phyloP scores from a whole-genome alignment of 2,113 vertebrate species.

The Haplotaxodon microlepis region DNA sequence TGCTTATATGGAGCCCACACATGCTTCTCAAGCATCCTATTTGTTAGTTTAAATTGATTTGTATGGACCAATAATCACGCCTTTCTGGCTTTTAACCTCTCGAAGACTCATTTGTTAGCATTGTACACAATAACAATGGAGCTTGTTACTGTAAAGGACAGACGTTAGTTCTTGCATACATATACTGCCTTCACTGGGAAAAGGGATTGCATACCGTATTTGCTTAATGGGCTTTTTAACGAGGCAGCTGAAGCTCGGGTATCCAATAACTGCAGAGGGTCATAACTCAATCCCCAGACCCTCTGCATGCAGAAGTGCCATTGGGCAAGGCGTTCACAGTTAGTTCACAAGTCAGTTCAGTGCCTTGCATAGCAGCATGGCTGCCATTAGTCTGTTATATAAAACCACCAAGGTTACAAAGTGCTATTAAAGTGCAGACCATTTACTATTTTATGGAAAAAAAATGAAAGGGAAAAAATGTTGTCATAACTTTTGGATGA shows the following conservation, averaged over 20 bases:
- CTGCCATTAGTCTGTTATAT: not conserved
- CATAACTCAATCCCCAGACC: not conserved
- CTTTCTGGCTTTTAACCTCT: conserved; percentile 17
- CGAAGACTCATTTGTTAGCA: conserved; percentile 10
- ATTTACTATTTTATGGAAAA: not conserved
- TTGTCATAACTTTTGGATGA: not conserved
- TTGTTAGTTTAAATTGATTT: not conserved
- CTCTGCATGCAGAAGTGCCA: not conserved
- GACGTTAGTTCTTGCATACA: not conserved
- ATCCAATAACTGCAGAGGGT: not conserved
- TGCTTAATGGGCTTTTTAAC: not conserved
- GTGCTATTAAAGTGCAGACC: not conserved
- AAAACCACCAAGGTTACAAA: not conserved
- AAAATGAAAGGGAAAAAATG: not conserved
- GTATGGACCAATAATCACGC: conserved; percentile 8
- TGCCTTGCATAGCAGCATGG: not conserved
- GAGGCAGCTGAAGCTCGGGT: not conserved
- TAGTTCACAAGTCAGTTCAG: not conserved
- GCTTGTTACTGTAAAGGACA: conserved; percentile 8
- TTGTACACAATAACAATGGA: conserved; percentile 10
- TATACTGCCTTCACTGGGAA: not conserved
- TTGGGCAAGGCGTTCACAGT: not conserved
- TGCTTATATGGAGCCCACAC: not conserved
- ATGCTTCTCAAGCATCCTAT: not conserved
- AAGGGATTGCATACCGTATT: not conserved